A percentile compares a stretch with the other conserved stretches of the same genome.
Evolutionary conservation across 1,140 invertebrate genomes (phyloP).

Genomic region (Prorops nasuta): DNA sequence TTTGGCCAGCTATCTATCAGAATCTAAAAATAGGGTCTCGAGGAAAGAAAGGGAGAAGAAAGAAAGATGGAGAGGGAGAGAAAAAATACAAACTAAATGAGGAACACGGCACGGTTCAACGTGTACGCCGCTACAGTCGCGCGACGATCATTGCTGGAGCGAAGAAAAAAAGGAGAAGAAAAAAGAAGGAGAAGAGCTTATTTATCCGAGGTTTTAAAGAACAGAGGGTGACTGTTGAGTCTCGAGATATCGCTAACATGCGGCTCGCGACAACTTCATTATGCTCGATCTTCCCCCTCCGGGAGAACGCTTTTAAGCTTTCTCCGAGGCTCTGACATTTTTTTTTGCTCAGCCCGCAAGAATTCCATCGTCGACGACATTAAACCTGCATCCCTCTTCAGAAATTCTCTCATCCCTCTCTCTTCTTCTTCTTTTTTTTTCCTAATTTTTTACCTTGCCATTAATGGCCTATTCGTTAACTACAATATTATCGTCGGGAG

Average conservation of each 20-base stretch:
- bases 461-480: no score
- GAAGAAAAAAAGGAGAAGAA: conserved; percentile 3
- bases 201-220: conserved; percentile 29
- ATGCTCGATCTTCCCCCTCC: conserved; percentile 9
- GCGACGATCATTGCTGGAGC: no score
- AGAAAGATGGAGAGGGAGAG: not conserved
- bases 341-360: not conserved
- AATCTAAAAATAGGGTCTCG: not conserved
- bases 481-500: no score
- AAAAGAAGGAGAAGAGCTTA: conserved; percentile 11
- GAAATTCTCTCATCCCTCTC: no score
- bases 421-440: no score
- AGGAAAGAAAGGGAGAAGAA: conserved; percentile 4
- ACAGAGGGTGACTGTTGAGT: conserved; percentile 21
- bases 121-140: no score
- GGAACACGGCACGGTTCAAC: no score
- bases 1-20: not conserved
- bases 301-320: not conserved
- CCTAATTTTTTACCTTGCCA: no score
- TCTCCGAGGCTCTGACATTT: not conserved
- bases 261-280: conserved; percentile 36
- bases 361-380: not conserved
- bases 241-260: conserved; percentile 35
- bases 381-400: no score
- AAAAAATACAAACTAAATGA: not conserved